Base-by-base conservation (phyloP, 2,888 invertebrate genomes). In the Barypeithes pellucidus region DNA sequence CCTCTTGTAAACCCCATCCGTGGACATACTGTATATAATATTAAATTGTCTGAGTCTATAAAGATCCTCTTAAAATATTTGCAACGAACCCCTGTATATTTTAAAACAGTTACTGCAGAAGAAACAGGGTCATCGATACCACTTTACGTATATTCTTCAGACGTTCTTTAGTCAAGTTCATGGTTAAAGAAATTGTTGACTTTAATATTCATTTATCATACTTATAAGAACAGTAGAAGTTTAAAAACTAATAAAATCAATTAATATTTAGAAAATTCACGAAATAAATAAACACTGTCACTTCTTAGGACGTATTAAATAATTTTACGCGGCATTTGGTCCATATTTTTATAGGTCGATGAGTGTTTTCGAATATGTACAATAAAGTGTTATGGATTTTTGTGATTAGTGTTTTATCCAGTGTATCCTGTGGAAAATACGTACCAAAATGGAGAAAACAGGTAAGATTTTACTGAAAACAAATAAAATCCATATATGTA, bases 391-490 rank as follows among this genome's bases (percentile, higher is more conserved):
- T 33, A 9, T 63, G 43, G 61, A n/a, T 62, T 14, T 14, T 16
- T 41, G 52, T 63, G 29, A n/a, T 61, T 72, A 43, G 57, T 76
- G 47, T 52, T 3, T n/a, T 69, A 29, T 29, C 63, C 2, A 50
- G 16, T 29, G 67, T 81, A 39, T 77, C 71, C 43, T 68, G 85
- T 11, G 88, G 88, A 11, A 89, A 89, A 85, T 92, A 91, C 84
- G 88, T 93, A 75, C 93, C 93, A 0, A 93, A 93, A 86, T 94
- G 94, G 94, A 94, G 93, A 85, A 93, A 93, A 82, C 91, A 92
- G 90, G 92, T 92, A 81, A 84, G 87, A 39, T 3, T n/a, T 3
- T 39, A 12, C 3, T n/a, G 39, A n/a, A 3, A 12, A n/a, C 3
- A 39, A 39, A 39, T 5, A n/a, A 39, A 39, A n/a, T 4, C n/a